phyloP scores from a whole-genome alignment of 2,888 invertebrate species.

The Lysandra bellargus region DNA sequence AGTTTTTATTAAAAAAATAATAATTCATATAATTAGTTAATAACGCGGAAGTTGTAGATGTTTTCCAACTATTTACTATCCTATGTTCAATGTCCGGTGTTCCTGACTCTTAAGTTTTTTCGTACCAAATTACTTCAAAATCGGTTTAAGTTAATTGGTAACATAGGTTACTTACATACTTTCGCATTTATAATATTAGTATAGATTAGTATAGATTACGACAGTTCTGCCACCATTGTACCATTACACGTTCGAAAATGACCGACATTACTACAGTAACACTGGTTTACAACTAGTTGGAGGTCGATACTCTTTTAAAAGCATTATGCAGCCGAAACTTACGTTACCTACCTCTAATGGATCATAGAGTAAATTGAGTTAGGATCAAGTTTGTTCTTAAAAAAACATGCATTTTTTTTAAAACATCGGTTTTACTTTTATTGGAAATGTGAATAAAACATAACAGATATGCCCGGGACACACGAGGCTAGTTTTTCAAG shows the following conservation, averaged over 20 bases:
- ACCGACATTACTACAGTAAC: slow-evolving; percentile 31
- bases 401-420: no score
- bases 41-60: no score
- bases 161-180: no score
- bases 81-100: neutral
- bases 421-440: neutral
- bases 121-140: neutral
- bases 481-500: no score
- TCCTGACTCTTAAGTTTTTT: neutral
- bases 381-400: neutral
- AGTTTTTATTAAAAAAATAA: no score
- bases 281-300: slow-evolving; percentile 8
- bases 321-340: neutral
- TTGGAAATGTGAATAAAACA: neutral
- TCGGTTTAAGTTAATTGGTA: neutral
- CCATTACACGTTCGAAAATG: slow-evolving; percentile 32
- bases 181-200: neutral
- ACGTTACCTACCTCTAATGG: neutral
- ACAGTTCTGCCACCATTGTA: neutral
- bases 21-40: no score
- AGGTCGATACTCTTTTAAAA: slow-evolving; percentile 26
- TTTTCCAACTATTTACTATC: neutral
- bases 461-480: neutral
- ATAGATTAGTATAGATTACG: neutral
- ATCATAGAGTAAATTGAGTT: neutral